Base-by-base conservation (phyloP, 2,113 vertebrate genomes). In the Esox niger region DNA sequence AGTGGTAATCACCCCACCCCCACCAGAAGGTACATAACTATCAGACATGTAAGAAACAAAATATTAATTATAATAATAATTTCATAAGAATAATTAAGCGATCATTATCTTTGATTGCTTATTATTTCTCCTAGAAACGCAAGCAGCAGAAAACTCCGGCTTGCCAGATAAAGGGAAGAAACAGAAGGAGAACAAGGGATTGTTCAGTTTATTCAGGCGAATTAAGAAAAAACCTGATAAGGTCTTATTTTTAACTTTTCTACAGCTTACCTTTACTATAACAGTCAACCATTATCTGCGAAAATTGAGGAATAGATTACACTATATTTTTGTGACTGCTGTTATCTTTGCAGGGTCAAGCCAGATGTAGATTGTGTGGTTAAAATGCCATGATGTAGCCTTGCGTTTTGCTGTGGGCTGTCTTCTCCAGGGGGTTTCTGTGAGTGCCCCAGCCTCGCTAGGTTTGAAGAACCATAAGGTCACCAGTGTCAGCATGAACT, bases 181-280 rank as follows among this genome's bases (percentile, higher is more conserved):
- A 64, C 70, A 88, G 68, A 93, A 88, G 67, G 91, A 91, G 84
- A 94, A 85, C 66, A 90, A 88, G 69, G 88, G 95, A 0, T 95
- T 98, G 74, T 93, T 98, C 79, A 88, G 92, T 62, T 90, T 99
- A 78, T 98, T 98, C 82, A 91, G 94, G 58, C 91, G 91, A 78
- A 92, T 74, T 81, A 96, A 94, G 86, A 96, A 97, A 84, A 94
- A 91, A 69, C 74, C 86, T 13, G 91, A 94, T 38, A 86, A 88
- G 89, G 97, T 98, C 65, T 88, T 17, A 27, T 7, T 57, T 17
- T 4, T 23, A 21, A 52, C 2, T 52, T 4, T 52, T 25, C 23
- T 20, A 30, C 32, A 15, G 29, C 54, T 30, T 43, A 49, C 6
- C 31, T 35, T 21, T 23, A 54, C 20, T 15, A n/a, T 54, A 1